Conservation (phyloP, 2,888 invertebrate genomes). For the Sicus ferrugineus region DNA sequence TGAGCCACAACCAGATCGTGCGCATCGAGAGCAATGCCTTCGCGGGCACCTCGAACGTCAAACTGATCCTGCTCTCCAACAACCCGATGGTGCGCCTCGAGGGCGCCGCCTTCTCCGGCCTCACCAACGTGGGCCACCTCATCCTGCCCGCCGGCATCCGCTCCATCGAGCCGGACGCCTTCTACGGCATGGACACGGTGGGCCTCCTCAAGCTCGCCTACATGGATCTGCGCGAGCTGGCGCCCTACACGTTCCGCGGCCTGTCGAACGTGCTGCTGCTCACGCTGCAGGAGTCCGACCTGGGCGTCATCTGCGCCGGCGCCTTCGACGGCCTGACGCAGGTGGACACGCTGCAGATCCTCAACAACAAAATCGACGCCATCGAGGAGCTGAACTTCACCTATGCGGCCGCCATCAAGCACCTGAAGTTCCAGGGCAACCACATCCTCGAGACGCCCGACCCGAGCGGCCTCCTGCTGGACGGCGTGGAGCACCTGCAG, state of each 20-base stretch:
- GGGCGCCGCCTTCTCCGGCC: slow-evolving; percentile 82
- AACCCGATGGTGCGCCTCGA: slow-evolving; percentile 85
- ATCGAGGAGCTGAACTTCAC: slow-evolving; percentile 79
- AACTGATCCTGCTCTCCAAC: slow-evolving; percentile 80
- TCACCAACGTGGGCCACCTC: slow-evolving; percentile 83
- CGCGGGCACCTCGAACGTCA: slow-evolving; percentile 85
- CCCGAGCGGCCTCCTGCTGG: slow-evolving; percentile 73
- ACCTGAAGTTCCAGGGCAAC: slow-evolving; percentile 80
- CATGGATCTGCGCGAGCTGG: slow-evolving; percentile 80
- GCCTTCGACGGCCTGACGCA: slow-evolving; percentile 80
- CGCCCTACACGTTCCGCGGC: slow-evolving; percentile 78
- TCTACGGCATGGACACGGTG: slow-evolving; percentile 83
- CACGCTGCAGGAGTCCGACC: slow-evolving; percentile 82
- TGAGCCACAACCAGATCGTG: slow-evolving; percentile 75
- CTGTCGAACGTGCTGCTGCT: slow-evolving; percentile 78
- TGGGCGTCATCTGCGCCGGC: slow-evolving; percentile 76
- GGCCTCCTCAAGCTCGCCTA: slow-evolving; percentile 81
- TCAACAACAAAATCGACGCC: slow-evolving; percentile 86
- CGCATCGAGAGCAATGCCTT: slow-evolving; percentile 82
- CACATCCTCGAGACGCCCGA: slow-evolving; percentile 81
- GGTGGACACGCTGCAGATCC: slow-evolving; percentile 77
- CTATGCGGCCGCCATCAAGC: slow-evolving; percentile 75
- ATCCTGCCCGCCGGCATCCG: slow-evolving; percentile 83
- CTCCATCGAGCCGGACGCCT: slow-evolving; percentile 80
- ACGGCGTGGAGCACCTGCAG: slow-evolving; percentile 76